phyloP scores from a whole-genome alignment of 64 coral and sea anemone genomes.

The Pachyseris speciosa region DNA sequence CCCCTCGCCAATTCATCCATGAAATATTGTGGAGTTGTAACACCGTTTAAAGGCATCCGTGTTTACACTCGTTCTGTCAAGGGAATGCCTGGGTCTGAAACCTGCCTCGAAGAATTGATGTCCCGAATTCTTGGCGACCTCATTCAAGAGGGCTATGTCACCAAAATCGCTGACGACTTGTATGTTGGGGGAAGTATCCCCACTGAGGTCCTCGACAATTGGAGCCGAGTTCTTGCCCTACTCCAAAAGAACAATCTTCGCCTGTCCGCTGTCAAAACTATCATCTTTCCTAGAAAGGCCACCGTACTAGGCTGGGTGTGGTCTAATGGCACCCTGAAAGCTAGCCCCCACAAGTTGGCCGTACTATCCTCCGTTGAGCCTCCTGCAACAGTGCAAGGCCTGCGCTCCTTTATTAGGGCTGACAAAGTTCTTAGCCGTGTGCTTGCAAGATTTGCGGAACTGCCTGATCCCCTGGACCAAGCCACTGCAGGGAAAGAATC shows the following conservation, averaged over 20 bases:
- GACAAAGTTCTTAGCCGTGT: constrained; percentile 53
- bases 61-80: no score
- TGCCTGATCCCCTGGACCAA: constrained; percentile 25
- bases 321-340: no score
- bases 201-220: no score
- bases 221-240: neutral
- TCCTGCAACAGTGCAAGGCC: no score
- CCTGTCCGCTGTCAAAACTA: constrained; percentile 21
- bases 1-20: no score
- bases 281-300: constrained; percentile 9
- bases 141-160: constrained; percentile 31
- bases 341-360: no score
- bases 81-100: no score
- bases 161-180: constrained; percentile 54
- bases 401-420: constrained; percentile 48
- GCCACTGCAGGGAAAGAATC: constrained; percentile 24
- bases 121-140: no score
- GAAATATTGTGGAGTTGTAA: no score
- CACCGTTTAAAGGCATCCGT: no score
- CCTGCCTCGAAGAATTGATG: constrained; percentile 55
- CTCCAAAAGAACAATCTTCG: neutral
- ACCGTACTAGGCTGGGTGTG: constrained; percentile 10
- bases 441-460: neutral
- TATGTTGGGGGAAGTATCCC: constrained; percentile 2
- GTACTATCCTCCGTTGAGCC: no score